Evolutionary conservation across 2,888 invertebrate species (phyloP), one percentile per base, ranked within the genome.

Genomic region (Eristalis arbustorum): DNA sequence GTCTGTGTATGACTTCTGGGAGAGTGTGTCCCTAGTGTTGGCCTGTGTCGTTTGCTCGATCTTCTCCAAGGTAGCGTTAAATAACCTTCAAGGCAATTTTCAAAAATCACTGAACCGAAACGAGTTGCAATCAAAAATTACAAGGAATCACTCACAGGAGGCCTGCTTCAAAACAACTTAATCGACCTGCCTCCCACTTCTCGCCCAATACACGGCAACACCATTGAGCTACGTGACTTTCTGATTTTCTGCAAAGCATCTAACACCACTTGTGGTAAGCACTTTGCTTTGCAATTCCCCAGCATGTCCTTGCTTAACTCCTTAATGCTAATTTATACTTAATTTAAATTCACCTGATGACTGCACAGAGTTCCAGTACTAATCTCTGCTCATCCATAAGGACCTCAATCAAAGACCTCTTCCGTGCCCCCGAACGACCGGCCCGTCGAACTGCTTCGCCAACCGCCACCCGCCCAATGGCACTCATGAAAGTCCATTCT

Each of bases 401-500:
- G 61, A 75, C 42, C 71, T 59, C 69, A 71, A 84, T 78, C 74
- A 69, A 68, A 69, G 40, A 37, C 22, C 49, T 66, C 40, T 28
- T 22, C 13, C 14, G n/a, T 11, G 28, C 8, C 25, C n/a, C 25
- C 31, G 14, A 40, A 56, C 57, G 56, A 40, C 63, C 57, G 56
- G 8, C 14, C 64, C 42, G n/a, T 59, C 28, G 56, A n/a, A 78
- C 40, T 67, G 64, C 42, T 71, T 61, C 34, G 28, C 37, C 57
- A 28, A 34, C 69, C 3, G 66, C 68, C 71, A 61, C 63, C 42
- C 69, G 3, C 67, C 73, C 67, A 42, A 75, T 66, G 67, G 66
- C 75, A 40, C 84, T 80, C 80, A 75, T 80, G 84, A 80, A 79
- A 75, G 81, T 76, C 84, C 76, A 84, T 84, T 80, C 75, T 84